Evolutionary conservation across 2,888 invertebrate genomes (phyloP), one percentile per base, ranked within the genome.

Genomic region (Dichetophora obliterata): DNA sequence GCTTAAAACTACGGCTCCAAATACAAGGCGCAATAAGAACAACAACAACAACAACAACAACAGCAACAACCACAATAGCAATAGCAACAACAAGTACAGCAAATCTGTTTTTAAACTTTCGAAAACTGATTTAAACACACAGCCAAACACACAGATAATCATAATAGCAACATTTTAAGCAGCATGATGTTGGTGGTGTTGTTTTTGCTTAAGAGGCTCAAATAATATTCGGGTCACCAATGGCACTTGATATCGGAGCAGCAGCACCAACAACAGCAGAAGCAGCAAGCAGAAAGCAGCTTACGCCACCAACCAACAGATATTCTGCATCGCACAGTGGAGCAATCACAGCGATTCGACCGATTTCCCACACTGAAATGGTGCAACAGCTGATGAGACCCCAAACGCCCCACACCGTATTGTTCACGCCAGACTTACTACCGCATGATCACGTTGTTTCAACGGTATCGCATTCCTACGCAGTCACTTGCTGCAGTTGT

Each of bases 121-220:
- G 43, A 66, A 66, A 66, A 66, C 43, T 66, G 37, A 43, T 34
- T 66, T 65, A 37, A 31, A 24, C 48, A 54, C 43, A 43, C 43
- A 43, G 43, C 11, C 43, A 43, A 43, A 43, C 43, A 43, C 43
- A 43, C 43, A 43, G n/a, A 59, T 9, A 37, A 66, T 34, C 37
- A 43, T n/a, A 63, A 22, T n/a, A 63, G 63, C 63, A 63, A 63
- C n/a, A 19, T 14, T 11, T 37, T 43, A 14, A 66, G 43, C 43
- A 66, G 8, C 31, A n/a, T 75, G 19, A 75, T 27, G 72, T 76
- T 70, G 72, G 71, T 76, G 27, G 57, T 79, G 57, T 68, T 68
- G 31, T 57, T 76, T 75, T 59, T 54, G 52, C 73, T 48, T 43
- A 43, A 43, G 43, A 43, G 11, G 43, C 43, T 43, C 16, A 59